These are phyloP conservation scores for Antheraea yamamai DNA, from an alignment of 2,888 invertebrate species.

Conservation along the genomic window DNA sequence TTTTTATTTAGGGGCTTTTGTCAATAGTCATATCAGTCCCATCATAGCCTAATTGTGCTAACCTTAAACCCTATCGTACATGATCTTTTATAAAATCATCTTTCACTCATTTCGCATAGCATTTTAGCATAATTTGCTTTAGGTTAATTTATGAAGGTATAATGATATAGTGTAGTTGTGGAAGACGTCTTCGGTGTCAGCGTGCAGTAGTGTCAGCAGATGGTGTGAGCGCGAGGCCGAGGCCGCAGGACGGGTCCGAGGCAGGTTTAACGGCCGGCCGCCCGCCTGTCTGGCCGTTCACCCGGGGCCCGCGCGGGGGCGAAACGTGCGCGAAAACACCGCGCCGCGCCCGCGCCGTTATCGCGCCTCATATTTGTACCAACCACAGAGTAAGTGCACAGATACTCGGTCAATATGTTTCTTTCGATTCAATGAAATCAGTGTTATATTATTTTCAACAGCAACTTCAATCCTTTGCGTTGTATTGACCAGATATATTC, in stretches of 20 bases:
- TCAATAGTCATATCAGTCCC: too few species aligned
- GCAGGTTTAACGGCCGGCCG: constrained; percentile 80
- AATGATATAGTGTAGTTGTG: background rate
- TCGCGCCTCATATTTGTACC: constrained; percentile 33
- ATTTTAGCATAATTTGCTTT: background rate
- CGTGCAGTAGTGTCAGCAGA: constrained; percentile 32
- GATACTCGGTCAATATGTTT: constrained; percentile 8
- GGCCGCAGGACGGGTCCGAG: constrained; percentile 66
- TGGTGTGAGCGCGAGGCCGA: constrained; percentile 44
- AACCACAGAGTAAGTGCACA: constrained; percentile 9
- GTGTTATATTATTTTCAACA: background rate
- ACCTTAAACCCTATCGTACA: too few species aligned
- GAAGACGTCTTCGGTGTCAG: constrained; percentile 1
- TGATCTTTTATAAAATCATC: too few species aligned
- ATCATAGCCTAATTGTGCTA: too few species aligned
- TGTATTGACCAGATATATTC: background rate
- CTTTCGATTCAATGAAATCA: background rate
- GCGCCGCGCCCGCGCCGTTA: constrained; percentile 77
- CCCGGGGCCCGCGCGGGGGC: constrained; percentile 78
- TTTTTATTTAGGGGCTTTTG: too few species aligned
- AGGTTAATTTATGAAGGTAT: background rate
- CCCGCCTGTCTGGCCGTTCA: constrained; percentile 80
- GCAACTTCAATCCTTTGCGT: background rate
- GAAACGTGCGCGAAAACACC: constrained; percentile 74
- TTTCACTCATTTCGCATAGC: too few species aligned